Evolutionary conservation across 2,797 vertebrate species (phyloP).

Genomic region (Pempheris klunzingeri): DNA sequence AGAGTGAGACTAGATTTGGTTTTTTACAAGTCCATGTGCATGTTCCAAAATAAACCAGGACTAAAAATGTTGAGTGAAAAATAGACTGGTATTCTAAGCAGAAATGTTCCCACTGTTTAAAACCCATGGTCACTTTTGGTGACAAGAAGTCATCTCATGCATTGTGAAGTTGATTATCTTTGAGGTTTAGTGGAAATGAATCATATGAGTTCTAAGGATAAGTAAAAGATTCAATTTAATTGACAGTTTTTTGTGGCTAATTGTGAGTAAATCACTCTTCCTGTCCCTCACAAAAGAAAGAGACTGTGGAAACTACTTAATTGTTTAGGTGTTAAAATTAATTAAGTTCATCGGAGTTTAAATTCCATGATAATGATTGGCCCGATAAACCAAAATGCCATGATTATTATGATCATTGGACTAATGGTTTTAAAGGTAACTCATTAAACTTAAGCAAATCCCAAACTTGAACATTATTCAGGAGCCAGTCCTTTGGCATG

Average conservation of each 20-base stretch:
- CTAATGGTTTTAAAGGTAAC: conserved; percentile 3
- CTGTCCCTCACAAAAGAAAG: background rate
- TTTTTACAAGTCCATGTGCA: conserved; percentile 3
- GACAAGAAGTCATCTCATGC: conserved; percentile 16
- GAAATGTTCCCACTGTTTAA: conserved; percentile 6
- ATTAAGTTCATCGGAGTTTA: background rate
- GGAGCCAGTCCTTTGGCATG: background rate
- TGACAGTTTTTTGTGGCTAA: background rate
- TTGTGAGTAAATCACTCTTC: background rate
- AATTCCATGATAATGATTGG: background rate
- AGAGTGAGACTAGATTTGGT: conserved; percentile 23
- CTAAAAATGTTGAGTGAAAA: conserved; percentile 13
- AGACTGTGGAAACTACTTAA: background rate
- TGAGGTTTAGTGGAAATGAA: conserved; percentile 1
- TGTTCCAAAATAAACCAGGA: conserved; percentile 18
- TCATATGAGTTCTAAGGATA: background rate
- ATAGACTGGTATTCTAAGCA: background rate
- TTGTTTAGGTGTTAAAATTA: background rate
- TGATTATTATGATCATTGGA: background rate
- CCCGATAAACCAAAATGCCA: background rate
- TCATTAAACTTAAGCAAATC: background rate
- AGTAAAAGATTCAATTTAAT: background rate
- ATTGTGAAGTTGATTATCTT: conserved; percentile 19
- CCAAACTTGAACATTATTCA: background rate
- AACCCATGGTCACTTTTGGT: background rate